Evolutionary conservation across 2,113 vertebrate genomes (phyloP).

Genomic region (Scomber scombrus): DNA sequence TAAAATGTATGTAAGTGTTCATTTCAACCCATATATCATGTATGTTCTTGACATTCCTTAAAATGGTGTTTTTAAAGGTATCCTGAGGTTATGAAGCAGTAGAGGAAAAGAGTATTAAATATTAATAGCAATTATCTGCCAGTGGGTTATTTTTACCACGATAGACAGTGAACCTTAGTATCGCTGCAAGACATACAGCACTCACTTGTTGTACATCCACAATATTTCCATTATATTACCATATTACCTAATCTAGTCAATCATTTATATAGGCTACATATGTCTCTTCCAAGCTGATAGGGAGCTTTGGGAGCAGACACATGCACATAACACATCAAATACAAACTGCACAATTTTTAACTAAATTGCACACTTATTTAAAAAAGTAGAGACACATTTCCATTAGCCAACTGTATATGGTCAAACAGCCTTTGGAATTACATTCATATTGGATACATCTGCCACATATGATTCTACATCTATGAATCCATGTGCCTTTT

Average conservation of each 20-base stretch:
- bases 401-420: background rate
- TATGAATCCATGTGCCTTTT: too few species aligned
- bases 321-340: constrained; percentile 1
- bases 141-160: background rate
- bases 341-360: background rate
- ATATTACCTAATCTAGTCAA: constrained; percentile 1
- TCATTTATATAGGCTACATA: background rate
- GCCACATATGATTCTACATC: background rate
- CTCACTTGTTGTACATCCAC: background rate
- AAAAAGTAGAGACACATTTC: background rate
- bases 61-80: constrained; percentile 6
- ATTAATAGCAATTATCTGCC: constrained; percentile 13
- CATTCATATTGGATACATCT: background rate
- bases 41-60: background rate
- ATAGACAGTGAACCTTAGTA: background rate
- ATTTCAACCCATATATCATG: background rate
- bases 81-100: background rate
- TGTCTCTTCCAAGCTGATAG: background rate
- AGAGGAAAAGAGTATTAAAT: constrained; percentile 1
- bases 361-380: background rate
- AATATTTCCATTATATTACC: background rate
- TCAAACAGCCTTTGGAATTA: background rate
- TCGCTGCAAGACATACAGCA: background rate
- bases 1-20: background rate
- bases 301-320: background rate